phyloP scores from a whole-genome alignment of 2,888 invertebrate genomes.

The Ellobium chinense region DNA sequence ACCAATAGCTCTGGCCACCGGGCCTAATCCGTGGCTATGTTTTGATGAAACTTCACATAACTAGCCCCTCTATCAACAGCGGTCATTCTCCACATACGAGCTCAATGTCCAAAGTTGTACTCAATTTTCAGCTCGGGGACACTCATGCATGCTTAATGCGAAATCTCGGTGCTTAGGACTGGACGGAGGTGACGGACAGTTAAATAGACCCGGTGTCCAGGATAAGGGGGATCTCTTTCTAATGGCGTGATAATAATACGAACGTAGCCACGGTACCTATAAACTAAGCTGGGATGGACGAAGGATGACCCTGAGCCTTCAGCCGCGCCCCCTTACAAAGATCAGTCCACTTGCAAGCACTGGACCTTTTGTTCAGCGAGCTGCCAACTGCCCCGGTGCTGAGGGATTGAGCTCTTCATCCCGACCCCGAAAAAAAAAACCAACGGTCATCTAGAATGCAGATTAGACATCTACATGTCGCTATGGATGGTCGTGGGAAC shows the following conservation, averaged over 20 bases:
- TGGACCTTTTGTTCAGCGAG: not conserved
- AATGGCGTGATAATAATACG: not conserved
- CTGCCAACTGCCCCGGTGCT: not conserved
- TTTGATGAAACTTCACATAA: too few species aligned
- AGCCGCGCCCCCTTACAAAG: not conserved
- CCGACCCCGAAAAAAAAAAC: too few species aligned
- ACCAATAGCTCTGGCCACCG: too few species aligned
- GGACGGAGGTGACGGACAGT: not conserved
- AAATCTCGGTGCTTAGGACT: not conserved
- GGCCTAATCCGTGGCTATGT: too few species aligned
- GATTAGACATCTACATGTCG: not conserved
- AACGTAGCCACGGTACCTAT: not conserved
- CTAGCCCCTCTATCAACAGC: too few species aligned
- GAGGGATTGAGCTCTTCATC: not conserved
- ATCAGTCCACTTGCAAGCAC: not conserved
- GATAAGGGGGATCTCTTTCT: not conserved
- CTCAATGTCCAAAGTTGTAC: too few species aligned
- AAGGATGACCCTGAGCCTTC: not conserved
- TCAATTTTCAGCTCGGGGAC: not conserved
- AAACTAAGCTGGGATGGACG: not conserved
- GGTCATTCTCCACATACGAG: too few species aligned
- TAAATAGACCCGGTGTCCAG: not conserved
- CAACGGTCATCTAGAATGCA: too few species aligned
- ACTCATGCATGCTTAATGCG: not conserved
- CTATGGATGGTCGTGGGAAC: not conserved